A percentile compares a stretch with the other conserved stretches of the same genome.
Conservation (phyloP, 2,888 invertebrate species). For the Dilophus febrilis region DNA sequence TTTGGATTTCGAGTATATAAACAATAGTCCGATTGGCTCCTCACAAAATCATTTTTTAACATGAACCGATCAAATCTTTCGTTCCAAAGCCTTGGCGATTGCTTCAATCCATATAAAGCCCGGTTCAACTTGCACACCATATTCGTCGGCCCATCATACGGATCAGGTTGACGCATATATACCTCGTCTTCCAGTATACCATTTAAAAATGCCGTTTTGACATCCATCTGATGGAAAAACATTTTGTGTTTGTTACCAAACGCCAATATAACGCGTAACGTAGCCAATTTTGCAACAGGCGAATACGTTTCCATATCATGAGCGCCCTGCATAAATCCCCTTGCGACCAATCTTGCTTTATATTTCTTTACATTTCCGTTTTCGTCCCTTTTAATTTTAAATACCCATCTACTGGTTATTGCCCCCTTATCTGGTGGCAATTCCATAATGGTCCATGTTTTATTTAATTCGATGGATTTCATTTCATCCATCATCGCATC, state of each 20-base stretch:
- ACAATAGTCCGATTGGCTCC: conserved; percentile 10
- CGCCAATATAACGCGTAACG: conserved; percentile 9
- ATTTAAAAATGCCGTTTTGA: conserved; percentile 3
- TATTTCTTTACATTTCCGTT: conserved; percentile 6
- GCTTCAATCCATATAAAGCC: conserved; percentile 9
- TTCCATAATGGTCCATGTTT: conserved; percentile 10
- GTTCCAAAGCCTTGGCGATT: conserved; percentile 12
- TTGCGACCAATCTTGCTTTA: conserved; percentile 11
- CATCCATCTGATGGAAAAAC: conserved; percentile 6
- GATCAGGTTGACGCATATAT: conserved; percentile 4
- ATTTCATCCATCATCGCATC: conserved; percentile 15
- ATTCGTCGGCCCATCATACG: conserved; percentile 10
- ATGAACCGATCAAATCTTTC: conserved; percentile 8
- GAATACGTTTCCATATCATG: conserved; percentile 11
- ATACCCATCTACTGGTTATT: conserved; percentile 4
- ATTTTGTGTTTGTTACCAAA: conserved; percentile 11
- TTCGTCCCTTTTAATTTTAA: conserved; percentile 3
- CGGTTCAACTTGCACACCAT: conserved; percentile 4
- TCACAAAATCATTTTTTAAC: conserved; percentile 6
- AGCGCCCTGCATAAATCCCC: conserved; percentile 10
- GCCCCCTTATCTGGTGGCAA: conserved; percentile 11
- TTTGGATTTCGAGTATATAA: conserved; percentile 5
- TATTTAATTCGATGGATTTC: conserved; percentile 10
- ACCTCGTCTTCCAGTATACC: conserved; percentile 2
- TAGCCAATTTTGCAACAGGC: conserved; percentile 11